Base-by-base conservation (phyloP, 2,888 invertebrate genomes). In the Papilio demoleus region DNA sequence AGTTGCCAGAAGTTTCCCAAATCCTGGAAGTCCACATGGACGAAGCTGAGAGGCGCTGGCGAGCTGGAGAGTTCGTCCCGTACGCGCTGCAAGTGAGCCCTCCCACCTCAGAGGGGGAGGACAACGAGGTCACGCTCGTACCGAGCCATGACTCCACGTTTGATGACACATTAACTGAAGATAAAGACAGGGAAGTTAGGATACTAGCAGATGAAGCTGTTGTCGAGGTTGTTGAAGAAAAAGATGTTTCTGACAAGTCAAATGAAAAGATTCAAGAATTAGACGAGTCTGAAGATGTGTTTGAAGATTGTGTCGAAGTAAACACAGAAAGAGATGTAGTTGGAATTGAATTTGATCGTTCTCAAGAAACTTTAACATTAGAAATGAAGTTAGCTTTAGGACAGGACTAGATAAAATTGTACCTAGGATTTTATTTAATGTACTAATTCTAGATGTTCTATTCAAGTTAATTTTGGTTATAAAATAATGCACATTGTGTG, bases 1-100 rank as follows among this genome's bases (percentile, higher is more conserved):
- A 93, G 92, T 74, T 92, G 0, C 88, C 91, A 4, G 91, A 89
- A 78, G 91, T 90, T 12, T 92, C 92, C 0, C 82, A 82, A 2
- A 83, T 91, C 6, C 74, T 92, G 1, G 88, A 90, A 75, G 86
- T 79, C 0, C 90, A 88, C 71, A 88, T 92, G 79, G 84, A 83
- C 17, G 83, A 80, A 14, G 86, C 87, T 0, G 90, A 88, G 70
- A 84, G 85, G 68, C 78, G 84, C 67, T 86, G 87, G 84, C 79
- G 87, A 0, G 81, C 84, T 0, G 85, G 83, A 0, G 80, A 81
- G 24, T 82, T 76, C 50, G 77, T 81, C 0, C 79, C 82, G 9
- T 81, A 79, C 63, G 70, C 70, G 19, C 34, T 78, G 0, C 79
- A 79, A 1, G 70, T 70, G 0, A 81, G 80, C 27, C 81, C 81